A percentile compares a stretch with the other conserved stretches of the same genome.
Evolutionary conservation across 2,797 vertebrate species (phyloP).

Genomic region (Falco concolor): DNA sequence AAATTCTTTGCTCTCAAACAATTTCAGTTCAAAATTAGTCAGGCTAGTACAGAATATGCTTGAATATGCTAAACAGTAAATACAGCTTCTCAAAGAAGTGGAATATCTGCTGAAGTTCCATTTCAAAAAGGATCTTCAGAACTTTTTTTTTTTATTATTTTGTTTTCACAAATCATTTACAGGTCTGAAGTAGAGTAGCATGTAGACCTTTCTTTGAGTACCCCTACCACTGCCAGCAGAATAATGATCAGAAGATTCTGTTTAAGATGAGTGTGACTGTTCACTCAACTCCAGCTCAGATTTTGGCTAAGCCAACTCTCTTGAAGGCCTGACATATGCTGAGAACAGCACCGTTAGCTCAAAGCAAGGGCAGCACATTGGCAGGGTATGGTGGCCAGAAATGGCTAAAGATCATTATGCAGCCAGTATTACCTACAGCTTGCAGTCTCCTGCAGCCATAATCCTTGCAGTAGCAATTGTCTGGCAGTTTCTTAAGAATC

Average conservation of each 20-base stretch:
- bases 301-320: background rate
- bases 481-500: background rate
- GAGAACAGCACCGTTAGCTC: background rate
- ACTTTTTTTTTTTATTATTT: background rate
- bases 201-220: background rate
- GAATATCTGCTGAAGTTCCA: background rate
- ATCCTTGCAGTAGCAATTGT: background rate
- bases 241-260: background rate
- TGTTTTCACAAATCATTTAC: background rate
- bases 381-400: background rate
- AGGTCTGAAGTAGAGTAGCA: background rate
- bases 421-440: background rate
- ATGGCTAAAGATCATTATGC: background rate
- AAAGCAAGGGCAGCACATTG: accelerated
- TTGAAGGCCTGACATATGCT: background rate
- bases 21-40: background rate
- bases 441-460: background rate
- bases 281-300: background rate
- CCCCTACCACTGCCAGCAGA: background rate
- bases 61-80: background rate
- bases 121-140: background rate
- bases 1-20: background rate
- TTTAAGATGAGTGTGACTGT: background rate
- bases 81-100: background rate
- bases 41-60: background rate